Evolutionary conservation across 2,888 invertebrate species (phyloP), one percentile per base, ranked within the genome.

Genomic region (Omphaloscelis lunosa): DNA sequence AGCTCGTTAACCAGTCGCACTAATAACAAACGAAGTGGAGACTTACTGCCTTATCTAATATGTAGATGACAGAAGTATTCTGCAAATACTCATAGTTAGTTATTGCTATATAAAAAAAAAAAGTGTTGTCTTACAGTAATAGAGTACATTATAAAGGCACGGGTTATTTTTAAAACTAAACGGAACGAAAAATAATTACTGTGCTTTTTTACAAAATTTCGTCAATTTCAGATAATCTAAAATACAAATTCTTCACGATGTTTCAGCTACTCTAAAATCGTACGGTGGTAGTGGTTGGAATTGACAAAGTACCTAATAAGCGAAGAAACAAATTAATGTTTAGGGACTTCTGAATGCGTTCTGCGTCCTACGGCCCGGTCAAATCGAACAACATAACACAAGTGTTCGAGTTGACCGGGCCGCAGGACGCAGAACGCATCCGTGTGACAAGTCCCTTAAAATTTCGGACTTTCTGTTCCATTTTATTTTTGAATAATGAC

Each of bases 1-100:
- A 66, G 67, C 75, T 75, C 63, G 82, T 82, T 80, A 84, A 75
- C 75, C 27, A 68, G 75, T 59, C 51, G 66, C 39, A 59, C 75
- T 65, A 65, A 68, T 75, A 83, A 56, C 75, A 53, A 67, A 79
- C 59, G 62, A 75, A 83, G 63, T 56, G 56, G 7, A 45, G 58
- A 12, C 41, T 56, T 56, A 45, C 39, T 39, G 29, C 41, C 9
- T 62, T 39, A 56, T 56, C 27, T 12, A 48, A 65, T 12, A 58
- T 17, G 23, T 39, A 17, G 11, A n/a, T 34, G 34, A 34, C 34
- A 29, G 7, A 8, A 17, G 20, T 62, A n/a, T 51, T 51, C 72
- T 72, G 9, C 15, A 67, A 29, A 51, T 45, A 11, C 7, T 20
- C 45, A 8, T 12, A 66, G 0, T 23, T 20, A 8, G 12, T 27